Conservation (phyloP, 1,140 invertebrate species). For the Cydia pomonella region DNA sequence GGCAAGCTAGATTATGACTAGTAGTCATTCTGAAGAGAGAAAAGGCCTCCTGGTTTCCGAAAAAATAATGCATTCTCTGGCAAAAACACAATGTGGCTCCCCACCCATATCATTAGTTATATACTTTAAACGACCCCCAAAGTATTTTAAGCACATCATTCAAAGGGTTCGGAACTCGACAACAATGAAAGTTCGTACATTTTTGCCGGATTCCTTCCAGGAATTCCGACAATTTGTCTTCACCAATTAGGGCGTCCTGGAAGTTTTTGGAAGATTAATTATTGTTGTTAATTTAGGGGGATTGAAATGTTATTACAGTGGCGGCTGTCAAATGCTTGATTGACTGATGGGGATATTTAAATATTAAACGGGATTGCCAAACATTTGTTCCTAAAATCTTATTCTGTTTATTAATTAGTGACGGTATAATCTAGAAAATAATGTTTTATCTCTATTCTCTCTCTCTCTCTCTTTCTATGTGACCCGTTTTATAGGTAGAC, state of each 20-base stretch:
- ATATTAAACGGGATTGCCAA: no score
- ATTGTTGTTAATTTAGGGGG: not conserved
- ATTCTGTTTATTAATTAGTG: no score
- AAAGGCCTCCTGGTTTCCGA: no score
- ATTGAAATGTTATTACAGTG: conserved; percentile 10
- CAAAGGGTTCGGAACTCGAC: conserved; percentile 1
- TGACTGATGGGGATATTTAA: no score
- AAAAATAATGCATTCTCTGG: not conserved
- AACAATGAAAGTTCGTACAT: conserved; percentile 3
- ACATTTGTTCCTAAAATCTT: no score
- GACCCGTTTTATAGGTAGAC: no score
- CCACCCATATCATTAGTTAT: not conserved
- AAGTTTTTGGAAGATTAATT: conserved; percentile 30
- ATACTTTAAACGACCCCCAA: not conserved
- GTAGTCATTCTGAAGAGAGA: no score
- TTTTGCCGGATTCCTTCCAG: conserved; percentile 13
- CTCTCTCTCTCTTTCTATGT: no score
- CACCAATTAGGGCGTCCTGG: conserved; percentile 3
- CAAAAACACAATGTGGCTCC: not conserved
- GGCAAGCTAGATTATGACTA: no score
- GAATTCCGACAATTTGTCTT: conserved; percentile 25
- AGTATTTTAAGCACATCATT: conserved; percentile 11
- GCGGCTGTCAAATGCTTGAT: not conserved
- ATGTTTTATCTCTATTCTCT: no score
- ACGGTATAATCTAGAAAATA: no score